phyloP scores from a whole-genome alignment of 2,888 invertebrate species.

The Fragum sueziense region DNA sequence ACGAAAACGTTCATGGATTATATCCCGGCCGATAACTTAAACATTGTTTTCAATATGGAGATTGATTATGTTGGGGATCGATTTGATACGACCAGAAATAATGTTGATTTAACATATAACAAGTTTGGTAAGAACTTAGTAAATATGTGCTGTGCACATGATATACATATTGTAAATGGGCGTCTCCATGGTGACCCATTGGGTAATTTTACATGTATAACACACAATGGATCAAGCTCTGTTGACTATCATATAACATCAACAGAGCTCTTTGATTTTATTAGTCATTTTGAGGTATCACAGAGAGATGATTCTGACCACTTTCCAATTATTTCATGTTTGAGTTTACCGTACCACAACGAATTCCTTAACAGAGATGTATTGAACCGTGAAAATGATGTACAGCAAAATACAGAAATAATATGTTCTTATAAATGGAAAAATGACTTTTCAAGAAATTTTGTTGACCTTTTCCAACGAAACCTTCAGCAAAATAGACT shows the following conservation, averaged over 20 bases:
- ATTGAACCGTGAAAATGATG: no score
- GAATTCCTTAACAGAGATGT: no score
- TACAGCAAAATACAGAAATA: no score
- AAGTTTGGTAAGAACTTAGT: not conserved
- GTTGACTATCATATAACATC: not conserved
- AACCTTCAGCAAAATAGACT: no score
- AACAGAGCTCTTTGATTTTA: not conserved
- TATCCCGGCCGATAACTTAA: constrained; percentile 10
- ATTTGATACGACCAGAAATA: not conserved
- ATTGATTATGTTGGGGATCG: not conserved
- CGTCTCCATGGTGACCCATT: not conserved
- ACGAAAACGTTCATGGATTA: not conserved
- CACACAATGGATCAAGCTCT: not conserved
- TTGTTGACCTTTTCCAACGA: no score
- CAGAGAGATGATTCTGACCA: not conserved
- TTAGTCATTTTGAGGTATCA: not conserved
- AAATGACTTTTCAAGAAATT: no score
- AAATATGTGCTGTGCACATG: not conserved
- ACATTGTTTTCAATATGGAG: not conserved
- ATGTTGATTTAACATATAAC: not conserved
- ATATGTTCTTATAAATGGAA: no score
- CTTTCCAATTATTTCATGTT: no score
- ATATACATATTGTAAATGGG: constrained; percentile 9
- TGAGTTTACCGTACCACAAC: no score
- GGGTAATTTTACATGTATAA: not conserved